Evolutionary conservation across 2,113 vertebrate species (phyloP).

Genomic region (Castor canadensis): DNA sequence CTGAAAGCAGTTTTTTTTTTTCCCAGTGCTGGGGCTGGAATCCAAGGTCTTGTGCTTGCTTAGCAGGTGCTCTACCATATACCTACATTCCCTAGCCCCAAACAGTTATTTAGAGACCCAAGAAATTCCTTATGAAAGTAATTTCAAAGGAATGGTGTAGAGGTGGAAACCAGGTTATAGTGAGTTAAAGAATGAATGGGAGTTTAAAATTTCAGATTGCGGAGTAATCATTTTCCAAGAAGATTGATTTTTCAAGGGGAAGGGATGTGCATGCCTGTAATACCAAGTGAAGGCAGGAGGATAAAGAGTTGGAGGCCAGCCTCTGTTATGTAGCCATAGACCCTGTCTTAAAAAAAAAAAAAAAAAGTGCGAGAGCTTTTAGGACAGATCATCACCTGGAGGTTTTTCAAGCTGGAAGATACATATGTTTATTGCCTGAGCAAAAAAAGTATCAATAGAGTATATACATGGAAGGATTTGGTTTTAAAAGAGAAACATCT

Average conservation of each 20-base stretch:
- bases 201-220: neutral
- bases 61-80: too few species aligned
- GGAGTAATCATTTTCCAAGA: neutral
- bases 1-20: too few species aligned
- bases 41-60: too few species aligned
- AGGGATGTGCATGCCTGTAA: too few species aligned
- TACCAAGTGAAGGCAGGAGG: too few species aligned
- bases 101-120: neutral
- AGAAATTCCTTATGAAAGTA: neutral
- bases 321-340: too few species aligned
- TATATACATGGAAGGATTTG: neutral
- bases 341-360: too few species aligned
- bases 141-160: neutral
- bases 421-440: neutral
- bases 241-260: neutral
- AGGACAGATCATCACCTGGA: neutral
- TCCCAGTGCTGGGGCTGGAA: too few species aligned
- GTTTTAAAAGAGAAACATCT: neutral
- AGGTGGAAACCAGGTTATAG: neutral
- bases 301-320: too few species aligned
- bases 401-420: neutral
- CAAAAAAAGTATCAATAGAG: neutral
- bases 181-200: neutral
- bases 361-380: conserved; percentile 11
- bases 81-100: too few species aligned